Conservation (phyloP, 2,888 invertebrate species). For the Tetropium fuscum region DNA sequence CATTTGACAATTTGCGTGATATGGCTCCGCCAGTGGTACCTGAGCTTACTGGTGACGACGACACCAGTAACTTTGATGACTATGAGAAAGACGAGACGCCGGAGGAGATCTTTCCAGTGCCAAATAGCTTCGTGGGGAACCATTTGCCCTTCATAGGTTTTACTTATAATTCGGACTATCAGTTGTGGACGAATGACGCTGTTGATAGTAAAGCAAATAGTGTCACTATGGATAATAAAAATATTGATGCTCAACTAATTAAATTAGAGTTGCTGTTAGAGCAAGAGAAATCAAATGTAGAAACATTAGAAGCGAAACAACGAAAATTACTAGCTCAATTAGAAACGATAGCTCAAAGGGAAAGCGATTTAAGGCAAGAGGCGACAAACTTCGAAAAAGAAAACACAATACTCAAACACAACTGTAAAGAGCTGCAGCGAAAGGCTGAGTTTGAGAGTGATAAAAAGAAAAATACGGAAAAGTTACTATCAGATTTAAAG, state of each 20-base stretch:
- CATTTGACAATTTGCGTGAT: constrained; percentile 94
- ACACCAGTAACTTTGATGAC: constrained; percentile 98
- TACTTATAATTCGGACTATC: constrained; percentile 96
- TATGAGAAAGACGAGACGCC: constrained; percentile 94
- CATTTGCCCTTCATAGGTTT: constrained; percentile 93
- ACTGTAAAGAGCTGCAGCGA: constrained; percentile 89
- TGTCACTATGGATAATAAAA: constrained; percentile 46
- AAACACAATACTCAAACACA: constrained; percentile 86
- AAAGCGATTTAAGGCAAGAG: constrained; percentile 83
- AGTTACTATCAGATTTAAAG: constrained; percentile 82
- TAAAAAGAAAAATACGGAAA: constrained; percentile 84
- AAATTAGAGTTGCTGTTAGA: constrained; percentile 82
- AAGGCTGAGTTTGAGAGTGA: constrained; percentile 91
- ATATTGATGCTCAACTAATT: constrained; percentile 66
- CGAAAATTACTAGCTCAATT: constrained; percentile 80
- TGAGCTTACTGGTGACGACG: constrained; percentile 94
- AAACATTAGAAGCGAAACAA: constrained; percentile 82
- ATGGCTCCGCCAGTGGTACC: constrained; percentile 98
- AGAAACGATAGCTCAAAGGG: constrained; percentile 81
- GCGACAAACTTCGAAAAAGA: constrained; percentile 88
- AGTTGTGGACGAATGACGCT: constrained; percentile 75
- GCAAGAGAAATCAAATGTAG: constrained; percentile 78
- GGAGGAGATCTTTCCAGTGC: constrained; percentile 95
- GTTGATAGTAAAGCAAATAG: constrained; percentile 74
- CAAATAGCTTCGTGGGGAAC: constrained; percentile 98